A percentile compares a stretch with the other conserved stretches of the same genome.
These are phyloP conservation scores for Pachydiplax longipennis DNA, from an alignment of 2,888 invertebrate genomes.

Conservation along the genomic window DNA sequence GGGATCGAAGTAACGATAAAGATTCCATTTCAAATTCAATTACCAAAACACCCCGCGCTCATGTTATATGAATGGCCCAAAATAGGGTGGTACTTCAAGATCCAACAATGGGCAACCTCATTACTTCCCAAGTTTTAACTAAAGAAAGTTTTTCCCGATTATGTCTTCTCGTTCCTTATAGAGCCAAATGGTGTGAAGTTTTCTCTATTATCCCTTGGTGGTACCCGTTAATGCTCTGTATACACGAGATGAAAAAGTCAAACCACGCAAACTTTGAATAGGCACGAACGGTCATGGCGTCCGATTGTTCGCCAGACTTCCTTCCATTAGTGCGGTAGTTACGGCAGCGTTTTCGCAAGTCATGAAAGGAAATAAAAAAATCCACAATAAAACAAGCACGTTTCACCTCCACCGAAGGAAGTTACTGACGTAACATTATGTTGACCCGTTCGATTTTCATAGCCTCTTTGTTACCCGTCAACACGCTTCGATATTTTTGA, in stretches of 20 bases:
- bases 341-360: not conserved
- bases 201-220: not conserved
- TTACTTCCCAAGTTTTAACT: not conserved
- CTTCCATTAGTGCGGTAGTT: not conserved
- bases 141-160: not conserved
- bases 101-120: no score
- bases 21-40: no score
- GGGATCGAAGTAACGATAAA: no score
- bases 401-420: no score
- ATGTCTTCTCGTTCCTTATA: not conserved
- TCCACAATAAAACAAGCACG: no score
- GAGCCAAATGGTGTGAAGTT: not conserved
- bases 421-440: no score
- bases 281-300: not conserved
- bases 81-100: no score
- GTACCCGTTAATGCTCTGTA: not conserved
- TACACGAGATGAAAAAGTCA: not conserved
- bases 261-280: not conserved
- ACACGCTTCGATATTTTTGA: no score
- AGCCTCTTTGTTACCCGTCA: no score
- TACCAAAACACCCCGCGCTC: no score
- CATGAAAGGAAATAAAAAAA: not conserved
- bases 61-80: no score
- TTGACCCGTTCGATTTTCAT: no score
- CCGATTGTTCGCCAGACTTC: not conserved